Percentiles rank a stretch among this genome's conserved stretches.
Conservation (phyloP, 2,888 invertebrate species). For the Drosophila lacicola region DNA sequence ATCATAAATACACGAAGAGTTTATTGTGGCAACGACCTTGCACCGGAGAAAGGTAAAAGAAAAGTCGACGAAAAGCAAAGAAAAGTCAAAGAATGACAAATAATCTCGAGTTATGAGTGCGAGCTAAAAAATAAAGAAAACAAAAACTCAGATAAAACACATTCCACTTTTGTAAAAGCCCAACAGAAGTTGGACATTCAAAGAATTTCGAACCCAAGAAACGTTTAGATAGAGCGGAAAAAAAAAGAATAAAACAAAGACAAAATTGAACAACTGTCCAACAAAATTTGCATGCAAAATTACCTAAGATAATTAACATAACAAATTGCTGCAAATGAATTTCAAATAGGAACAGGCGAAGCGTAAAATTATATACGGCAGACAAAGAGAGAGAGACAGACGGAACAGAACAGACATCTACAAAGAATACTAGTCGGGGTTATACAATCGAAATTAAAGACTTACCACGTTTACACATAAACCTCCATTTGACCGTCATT, state of each 20-base stretch:
- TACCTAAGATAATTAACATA: constrained; percentile 49
- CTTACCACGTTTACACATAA: background rate
- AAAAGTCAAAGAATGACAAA: constrained; percentile 10
- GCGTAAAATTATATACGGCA: constrained; percentile 42
- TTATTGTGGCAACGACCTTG: constrained; percentile 53
- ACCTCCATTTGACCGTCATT: constrained; percentile 2
- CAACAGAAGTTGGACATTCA: constrained; percentile 11
- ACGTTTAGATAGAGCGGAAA: background rate
- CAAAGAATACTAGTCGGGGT: constrained; percentile 11
- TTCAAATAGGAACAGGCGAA: constrained; percentile 41
- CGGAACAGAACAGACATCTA: background rate
- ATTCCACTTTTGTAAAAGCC: constrained; percentile 17
- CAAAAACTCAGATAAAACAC: constrained; percentile 14
- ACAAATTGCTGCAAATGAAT: constrained; percentile 45
- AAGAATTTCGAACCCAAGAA: constrained; percentile 15
- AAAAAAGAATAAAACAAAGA: background rate
- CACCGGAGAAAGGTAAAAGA: constrained; percentile 27
- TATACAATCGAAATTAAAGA: constrained; percentile 12
- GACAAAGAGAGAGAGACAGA: background rate
- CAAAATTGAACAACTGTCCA: constrained; percentile 7
- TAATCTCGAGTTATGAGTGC: constrained; percentile 23
- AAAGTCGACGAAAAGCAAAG: constrained; percentile 21
- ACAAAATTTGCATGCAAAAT: constrained; percentile 48
- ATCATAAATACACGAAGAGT: constrained; percentile 25
- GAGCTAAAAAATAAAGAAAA: constrained; percentile 15